These are phyloP conservation scores for Drosophila differens DNA, from an alignment of 2,888 invertebrate species.

Conservation along the genomic window DNA sequence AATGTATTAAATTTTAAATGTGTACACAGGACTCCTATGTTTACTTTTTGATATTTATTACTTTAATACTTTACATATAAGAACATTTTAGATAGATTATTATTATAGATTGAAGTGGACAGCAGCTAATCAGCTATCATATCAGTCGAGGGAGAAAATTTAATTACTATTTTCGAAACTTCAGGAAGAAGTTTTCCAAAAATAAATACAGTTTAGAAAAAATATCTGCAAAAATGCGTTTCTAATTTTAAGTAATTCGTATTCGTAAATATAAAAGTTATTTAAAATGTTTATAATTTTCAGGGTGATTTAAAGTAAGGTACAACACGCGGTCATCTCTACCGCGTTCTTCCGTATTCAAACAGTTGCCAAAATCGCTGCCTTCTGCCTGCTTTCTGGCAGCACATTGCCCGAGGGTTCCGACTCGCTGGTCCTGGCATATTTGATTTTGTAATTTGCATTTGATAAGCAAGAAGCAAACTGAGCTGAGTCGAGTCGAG, in stretches of 20 bases:
- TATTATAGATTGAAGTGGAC: not conserved
- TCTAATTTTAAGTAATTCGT: not conserved
- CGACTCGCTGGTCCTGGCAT: conserved; percentile 59
- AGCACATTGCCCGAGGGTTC: conserved; percentile 36
- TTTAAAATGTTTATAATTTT: not conserved
- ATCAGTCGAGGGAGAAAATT: not conserved
- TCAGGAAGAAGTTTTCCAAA: not conserved
- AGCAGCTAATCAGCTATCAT: not conserved
- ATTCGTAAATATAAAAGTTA: too few species aligned
- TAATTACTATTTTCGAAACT: not conserved
- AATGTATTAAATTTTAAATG: not conserved
- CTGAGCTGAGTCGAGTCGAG: not conserved
- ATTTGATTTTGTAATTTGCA: conserved; percentile 76
- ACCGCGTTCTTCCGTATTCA: not conserved
- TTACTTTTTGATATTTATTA: not conserved
- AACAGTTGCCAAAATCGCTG: conserved; percentile 52
- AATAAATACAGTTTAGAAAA: not conserved
- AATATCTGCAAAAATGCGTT: not conserved
- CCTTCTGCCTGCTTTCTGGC: conserved; percentile 9
- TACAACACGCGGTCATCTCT: conserved; percentile 10
- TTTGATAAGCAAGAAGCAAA: conserved; percentile 64
- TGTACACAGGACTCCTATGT: not conserved
- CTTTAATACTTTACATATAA: not conserved
- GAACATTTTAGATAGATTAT: not conserved
- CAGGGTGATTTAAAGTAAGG: not conserved